Base-by-base conservation (phyloP, 2,888 invertebrate species). In the Chaitophorus viminalis region DNA sequence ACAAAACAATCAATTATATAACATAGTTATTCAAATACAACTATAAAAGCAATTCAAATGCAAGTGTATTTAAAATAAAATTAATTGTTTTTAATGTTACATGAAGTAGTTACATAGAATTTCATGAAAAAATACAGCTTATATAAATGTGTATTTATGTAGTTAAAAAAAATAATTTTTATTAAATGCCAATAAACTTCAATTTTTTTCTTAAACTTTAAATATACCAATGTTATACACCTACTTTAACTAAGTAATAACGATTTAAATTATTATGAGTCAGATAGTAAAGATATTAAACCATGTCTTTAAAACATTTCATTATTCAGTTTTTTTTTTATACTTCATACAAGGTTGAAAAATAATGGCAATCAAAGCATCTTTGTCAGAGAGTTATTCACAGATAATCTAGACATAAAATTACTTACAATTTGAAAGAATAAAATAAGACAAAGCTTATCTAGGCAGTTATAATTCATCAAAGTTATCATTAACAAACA, bases 311-410 rank as follows among this genome's bases (percentile, higher is more conserved):
- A 31, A 82, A 31, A 72, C 21, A 70, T 52, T 52, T 72, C 33
- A 54, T 54, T 36, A 33, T 29, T 36, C n/a, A 29, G n/a, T 79
- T 65, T 4, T 72, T 4, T 72, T 82, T 74, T 82, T 36, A 54
- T 54, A 36, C 4, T 82, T 21, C 18, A 74, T 54, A 54, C 72
- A 82, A 74, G 33, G 36, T 74, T 74, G 29, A 74, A n/a, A 31
- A 70, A 65, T 60, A 81, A 81, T 29, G 4, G 39, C 9, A 29
- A 68, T 21, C 25, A 6, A 21, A 14, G 46, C 8, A 46, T 46
- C 46, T 46, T 46, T 0, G n/a, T 39, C 36, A 36, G 18, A 79
- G 14, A 36, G 25, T 33, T 36, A 29, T 65, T 14, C 29, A 82
- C 70, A 46, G 31, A 25, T 31, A 46, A 31, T 31, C 46, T 21